Evolutionary conservation across 1,140 invertebrate species (phyloP).

Genomic region (Andricus grossulariae): DNA sequence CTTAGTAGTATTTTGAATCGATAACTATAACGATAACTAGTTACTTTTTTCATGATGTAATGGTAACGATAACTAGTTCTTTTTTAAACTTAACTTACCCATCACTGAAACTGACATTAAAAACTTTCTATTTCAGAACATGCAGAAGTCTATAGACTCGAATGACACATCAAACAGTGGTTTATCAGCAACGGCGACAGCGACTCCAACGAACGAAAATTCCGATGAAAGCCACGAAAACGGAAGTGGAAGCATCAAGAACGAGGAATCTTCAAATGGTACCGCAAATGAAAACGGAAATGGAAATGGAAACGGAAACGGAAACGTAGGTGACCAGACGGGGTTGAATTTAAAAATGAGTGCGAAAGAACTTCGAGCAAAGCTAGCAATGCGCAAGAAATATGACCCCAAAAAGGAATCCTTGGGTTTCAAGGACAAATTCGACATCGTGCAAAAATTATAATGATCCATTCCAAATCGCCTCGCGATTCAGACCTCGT

Average conservation of each 20-base stretch:
- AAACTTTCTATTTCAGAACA: conserved; percentile 62
- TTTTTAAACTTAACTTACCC: too few species aligned
- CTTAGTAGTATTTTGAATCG: too few species aligned
- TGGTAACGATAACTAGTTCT: too few species aligned
- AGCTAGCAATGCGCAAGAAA: conserved; percentile 88
- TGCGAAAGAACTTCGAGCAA: conserved; percentile 90
- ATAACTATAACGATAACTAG: too few species aligned
- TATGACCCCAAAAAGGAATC: conserved; percentile 91
- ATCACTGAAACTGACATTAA: background rate
- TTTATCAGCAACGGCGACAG: conserved; percentile 48
- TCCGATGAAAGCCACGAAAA: conserved; percentile 61
- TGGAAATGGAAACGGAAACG: conserved; percentile 44
- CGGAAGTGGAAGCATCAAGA: conserved; percentile 57
- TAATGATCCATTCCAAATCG: conserved; percentile 66
- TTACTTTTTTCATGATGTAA: too few species aligned
- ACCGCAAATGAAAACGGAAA: conserved; percentile 51
- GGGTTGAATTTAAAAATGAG: conserved; percentile 89
- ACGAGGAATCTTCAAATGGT: conserved; percentile 45
- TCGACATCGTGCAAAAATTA: conserved; percentile 93
- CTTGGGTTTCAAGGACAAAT: conserved; percentile 93
- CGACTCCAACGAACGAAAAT: conserved; percentile 58
- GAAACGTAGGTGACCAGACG: conserved; percentile 54
- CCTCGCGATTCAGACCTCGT: background rate
- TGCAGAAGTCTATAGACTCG: conserved; percentile 68
- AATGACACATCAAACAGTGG: conserved; percentile 67